Conservation (phyloP, 1,140 invertebrate species). For the Popillia japonica region DNA sequence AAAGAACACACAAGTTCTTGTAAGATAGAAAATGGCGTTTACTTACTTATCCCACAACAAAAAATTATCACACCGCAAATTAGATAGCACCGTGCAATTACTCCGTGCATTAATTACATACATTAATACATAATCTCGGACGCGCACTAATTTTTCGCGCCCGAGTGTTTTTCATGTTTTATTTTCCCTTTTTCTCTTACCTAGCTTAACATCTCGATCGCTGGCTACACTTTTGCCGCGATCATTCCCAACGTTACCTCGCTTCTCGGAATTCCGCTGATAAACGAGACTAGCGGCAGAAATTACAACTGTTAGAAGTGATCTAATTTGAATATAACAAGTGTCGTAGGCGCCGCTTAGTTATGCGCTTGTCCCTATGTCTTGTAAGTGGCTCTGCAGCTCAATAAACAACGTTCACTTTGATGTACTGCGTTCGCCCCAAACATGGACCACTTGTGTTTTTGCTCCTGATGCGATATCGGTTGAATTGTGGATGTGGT, state of each 20-base stretch:
- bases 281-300: conserved; percentile 45
- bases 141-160: background rate
- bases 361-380: conserved; percentile 52
- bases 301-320: conserved; percentile 49
- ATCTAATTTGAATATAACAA: conserved; percentile 55
- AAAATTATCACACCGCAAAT: conserved; percentile 37
- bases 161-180: background rate
- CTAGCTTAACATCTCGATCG: background rate
- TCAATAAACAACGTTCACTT: conserved; percentile 53
- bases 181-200: background rate
- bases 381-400: conserved; percentile 52
- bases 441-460: conserved; percentile 19
- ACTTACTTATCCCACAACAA: conserved; percentile 15
- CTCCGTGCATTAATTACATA: conserved; percentile 33
- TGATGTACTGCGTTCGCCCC: conserved; percentile 45
- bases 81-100: conserved; percentile 37
- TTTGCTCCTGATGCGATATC: background rate
- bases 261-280: conserved; percentile 35
- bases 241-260: background rate
- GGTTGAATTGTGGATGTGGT: too few species aligned
- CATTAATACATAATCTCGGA: conserved; percentile 27
- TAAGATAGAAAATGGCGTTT: background rate
- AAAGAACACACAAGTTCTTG: too few species aligned
- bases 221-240: background rate
- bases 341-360: conserved; percentile 54